Evolutionary conservation across 2,113 vertebrate species (phyloP).

Genomic region (Jacana jacana): DNA sequence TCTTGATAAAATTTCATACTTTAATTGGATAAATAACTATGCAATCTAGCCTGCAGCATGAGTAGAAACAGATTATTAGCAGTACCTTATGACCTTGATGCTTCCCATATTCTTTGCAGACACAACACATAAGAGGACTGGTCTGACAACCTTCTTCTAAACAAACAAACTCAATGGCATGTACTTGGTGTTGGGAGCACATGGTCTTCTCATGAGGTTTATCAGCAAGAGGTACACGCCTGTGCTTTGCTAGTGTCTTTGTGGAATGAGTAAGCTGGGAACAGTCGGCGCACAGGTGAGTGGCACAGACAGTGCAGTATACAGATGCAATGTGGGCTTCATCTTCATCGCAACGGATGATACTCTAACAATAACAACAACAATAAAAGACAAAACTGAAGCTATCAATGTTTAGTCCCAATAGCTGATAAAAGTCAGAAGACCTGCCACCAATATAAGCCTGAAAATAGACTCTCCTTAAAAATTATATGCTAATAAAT

Average conservation of each 20-base stretch:
- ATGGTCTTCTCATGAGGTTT: conserved; percentile 98
- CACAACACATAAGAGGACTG: conserved; percentile 96
- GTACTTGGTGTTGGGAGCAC: conserved; percentile 95
- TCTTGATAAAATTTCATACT: neutral
- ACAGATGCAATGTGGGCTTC: conserved; percentile 93
- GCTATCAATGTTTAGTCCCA: neutral
- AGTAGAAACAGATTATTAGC: neutral
- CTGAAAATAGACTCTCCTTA: neutral
- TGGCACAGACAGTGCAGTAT: conserved; percentile 97
- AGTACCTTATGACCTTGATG: conserved; percentile 98
- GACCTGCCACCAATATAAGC: neutral
- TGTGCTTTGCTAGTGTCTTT: conserved; percentile 95
- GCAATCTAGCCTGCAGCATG: neutral
- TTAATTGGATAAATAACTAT: neutral
- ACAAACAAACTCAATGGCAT: conserved; percentile 97
- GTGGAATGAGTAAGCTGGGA: conserved; percentile 96
- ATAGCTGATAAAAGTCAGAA: neutral
- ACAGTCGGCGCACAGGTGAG: conserved; percentile 94
- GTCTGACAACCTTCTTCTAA: conserved; percentile 93
- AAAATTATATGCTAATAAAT: neutral
- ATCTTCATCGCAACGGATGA: conserved; percentile 95
- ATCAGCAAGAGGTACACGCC: conserved; percentile 93
- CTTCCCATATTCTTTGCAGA: conserved; percentile 98
- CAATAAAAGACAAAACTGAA: neutral
- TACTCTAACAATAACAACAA: conserved; percentile 72